phyloP scores from a whole-genome alignment of 2,888 invertebrate species.

The Antheraea yamamai region DNA sequence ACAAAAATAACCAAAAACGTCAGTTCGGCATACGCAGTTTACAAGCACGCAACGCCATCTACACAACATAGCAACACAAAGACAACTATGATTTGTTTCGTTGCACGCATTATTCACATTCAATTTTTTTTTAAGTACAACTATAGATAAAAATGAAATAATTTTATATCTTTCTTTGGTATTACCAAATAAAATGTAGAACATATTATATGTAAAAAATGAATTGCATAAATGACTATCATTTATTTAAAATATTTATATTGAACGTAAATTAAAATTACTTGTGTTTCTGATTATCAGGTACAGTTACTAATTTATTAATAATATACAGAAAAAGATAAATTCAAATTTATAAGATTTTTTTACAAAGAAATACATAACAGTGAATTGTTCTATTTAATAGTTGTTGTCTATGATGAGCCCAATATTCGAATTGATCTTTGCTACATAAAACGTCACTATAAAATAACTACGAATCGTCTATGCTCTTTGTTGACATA shows the following conservation, averaged over 20 bases:
- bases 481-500: constrained; percentile 5
- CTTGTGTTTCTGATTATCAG: too few relatives aligned
- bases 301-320: too few relatives aligned
- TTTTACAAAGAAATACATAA: neutral
- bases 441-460: neutral
- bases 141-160: neutral
- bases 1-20: constrained; percentile 83
- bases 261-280: neutral
- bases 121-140: neutral
- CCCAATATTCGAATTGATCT: neutral
- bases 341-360: too few relatives aligned
- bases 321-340: too few relatives aligned
- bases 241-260: neutral
- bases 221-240: neutral
- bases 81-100: constrained; percentile 47
- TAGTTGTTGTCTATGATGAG: neutral
- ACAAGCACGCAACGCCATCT: constrained; percentile 79
- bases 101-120: constrained; percentile 40
- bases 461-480: neutral
- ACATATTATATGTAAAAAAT: neutral
- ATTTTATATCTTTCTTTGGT: neutral
- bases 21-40: constrained; percentile 80
- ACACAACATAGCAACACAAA: constrained; percentile 67
- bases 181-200: neutral
- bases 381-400: neutral